These are phyloP conservation scores for Oasisia sp. DNA, from an alignment of 2,888 invertebrate species.

Conservation along the genomic window DNA sequence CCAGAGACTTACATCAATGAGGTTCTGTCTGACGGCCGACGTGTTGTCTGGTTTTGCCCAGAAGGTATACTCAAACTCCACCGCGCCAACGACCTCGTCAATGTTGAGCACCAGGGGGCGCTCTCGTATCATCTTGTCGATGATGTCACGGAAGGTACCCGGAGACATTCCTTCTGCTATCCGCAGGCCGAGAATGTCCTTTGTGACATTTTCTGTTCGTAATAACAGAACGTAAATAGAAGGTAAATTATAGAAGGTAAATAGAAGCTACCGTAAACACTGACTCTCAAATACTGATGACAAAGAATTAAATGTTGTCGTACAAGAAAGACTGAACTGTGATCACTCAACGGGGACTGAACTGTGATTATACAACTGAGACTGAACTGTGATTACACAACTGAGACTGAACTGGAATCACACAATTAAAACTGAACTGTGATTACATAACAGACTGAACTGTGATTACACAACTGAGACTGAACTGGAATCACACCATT, in stretches of 20 bases:
- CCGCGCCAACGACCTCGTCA: slow-evolving; percentile 49
- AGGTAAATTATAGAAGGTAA: not conserved
- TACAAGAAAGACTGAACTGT: not conserved
- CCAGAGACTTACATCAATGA: slow-evolving; percentile 56
- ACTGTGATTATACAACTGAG: too few relatives aligned
- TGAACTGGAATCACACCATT: too few relatives aligned
- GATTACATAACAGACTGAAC: too few relatives aligned
- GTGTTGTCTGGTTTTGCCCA: slow-evolving; percentile 63
- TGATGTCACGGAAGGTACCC: slow-evolving; percentile 38
- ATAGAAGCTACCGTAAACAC: not conserved
- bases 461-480: too few relatives aligned
- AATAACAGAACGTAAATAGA: not conserved
- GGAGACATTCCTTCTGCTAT: slow-evolving; percentile 41
- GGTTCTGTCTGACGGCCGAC: slow-evolving; percentile 57
- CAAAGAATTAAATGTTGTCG: not conserved
- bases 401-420: too few relatives aligned
- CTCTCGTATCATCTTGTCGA: slow-evolving; percentile 40
- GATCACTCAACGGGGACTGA: too few relatives aligned
- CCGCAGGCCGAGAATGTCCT: slow-evolving; percentile 36
- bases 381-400: too few relatives aligned
- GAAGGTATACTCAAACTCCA: slow-evolving; percentile 64
- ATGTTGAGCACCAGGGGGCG: slow-evolving; percentile 44
- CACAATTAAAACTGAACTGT: too few relatives aligned
- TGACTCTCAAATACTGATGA: not conserved
- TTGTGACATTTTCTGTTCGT: slow-evolving; percentile 39